Evolutionary conservation across 64 coral and sea anemone species (phyloP), one percentile per base, ranked within the genome.

Genomic region (Montipora foliosa): DNA sequence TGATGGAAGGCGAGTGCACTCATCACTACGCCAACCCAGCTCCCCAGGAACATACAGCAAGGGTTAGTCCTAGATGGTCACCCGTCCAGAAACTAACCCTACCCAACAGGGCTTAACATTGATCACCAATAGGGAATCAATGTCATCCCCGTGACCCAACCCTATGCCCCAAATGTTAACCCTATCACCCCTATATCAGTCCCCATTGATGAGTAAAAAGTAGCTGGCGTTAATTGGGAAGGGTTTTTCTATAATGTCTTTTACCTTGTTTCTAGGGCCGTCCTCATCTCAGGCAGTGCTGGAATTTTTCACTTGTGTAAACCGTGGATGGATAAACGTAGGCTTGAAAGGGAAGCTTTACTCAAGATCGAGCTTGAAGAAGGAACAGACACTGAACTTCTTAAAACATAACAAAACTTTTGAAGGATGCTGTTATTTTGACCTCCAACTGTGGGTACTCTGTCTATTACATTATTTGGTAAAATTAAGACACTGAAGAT

Each of bases 271-370:
- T 57, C 2, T 9, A 91, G 79, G 78, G 46, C 46, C 53, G 52
- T 46, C 25, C 11, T 91, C 15, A 6, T 82, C 0, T 16, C 51
- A 13, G 89, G 83, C 1, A 94, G 88, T 83, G 95, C 95, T 80
- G 75, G 92, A 94, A 58, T 92, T 4, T 97, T 97, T 61, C 94
- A 97, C 60, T 92, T 97, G 14, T 94, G 83, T 47, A 97, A 92
- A 86, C 95, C 95, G 14, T 97, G 94, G 48, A 84, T 97, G 67
- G 95, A 97, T 79, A 97, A 92, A 53, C 67, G 92, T 67, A 88
- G 95, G 81, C 82, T 94, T 37, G 89, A 94, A 78, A 94, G 78
- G 71, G 89, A 97, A 80, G 93, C 89, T 25, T 70, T 82, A 16
- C 67, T 79, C 14, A 69, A 76, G 44, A 44, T 62, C 17, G 44